Evolutionary conservation across 2,888 invertebrate species (phyloP).

Genomic region (Lasiommata megera): DNA sequence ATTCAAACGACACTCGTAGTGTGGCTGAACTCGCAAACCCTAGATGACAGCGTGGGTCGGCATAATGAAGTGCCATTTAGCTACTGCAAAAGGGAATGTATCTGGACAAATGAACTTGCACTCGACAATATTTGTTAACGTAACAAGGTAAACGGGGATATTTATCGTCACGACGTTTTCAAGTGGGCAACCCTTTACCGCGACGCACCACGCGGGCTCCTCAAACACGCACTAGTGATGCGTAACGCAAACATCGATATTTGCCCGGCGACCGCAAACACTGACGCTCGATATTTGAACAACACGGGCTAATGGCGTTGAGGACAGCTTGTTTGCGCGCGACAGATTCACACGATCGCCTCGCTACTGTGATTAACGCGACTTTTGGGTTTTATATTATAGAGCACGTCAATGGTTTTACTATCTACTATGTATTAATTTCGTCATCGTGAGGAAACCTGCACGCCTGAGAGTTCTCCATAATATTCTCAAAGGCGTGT

Average conservation of each 20-base stretch:
- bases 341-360: slow-evolving; percentile 58
- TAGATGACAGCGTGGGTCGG: slow-evolving; percentile 10
- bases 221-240: slow-evolving; percentile 78
- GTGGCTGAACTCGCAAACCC: slow-evolving; percentile 3
- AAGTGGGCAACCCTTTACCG: slow-evolving; percentile 76
- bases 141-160: slow-evolving; percentile 67
- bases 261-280: slow-evolving; percentile 72
- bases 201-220: slow-evolving; percentile 56
- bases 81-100: slow-evolving; percentile 33
- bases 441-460: no score
- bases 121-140: slow-evolving; percentile 60
- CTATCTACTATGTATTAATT: no score
- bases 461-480: no score
- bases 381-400: slow-evolving; percentile 6
- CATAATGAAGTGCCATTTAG: slow-evolving; percentile 36
- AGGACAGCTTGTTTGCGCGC: slow-evolving; percentile 56
- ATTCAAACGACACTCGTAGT: neutral
- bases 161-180: slow-evolving; percentile 69
- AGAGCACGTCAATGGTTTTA: no score
- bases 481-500: no score
- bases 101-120: slow-evolving; percentile 43
- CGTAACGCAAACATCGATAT: slow-evolving; percentile 81
- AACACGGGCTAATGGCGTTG: slow-evolving; percentile 72
- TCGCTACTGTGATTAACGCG: slow-evolving; percentile 66
- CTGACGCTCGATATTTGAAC: slow-evolving; percentile 72